Base-by-base conservation (phyloP, 2,113 vertebrate species). In the Stigmatopora nigra region DNA sequence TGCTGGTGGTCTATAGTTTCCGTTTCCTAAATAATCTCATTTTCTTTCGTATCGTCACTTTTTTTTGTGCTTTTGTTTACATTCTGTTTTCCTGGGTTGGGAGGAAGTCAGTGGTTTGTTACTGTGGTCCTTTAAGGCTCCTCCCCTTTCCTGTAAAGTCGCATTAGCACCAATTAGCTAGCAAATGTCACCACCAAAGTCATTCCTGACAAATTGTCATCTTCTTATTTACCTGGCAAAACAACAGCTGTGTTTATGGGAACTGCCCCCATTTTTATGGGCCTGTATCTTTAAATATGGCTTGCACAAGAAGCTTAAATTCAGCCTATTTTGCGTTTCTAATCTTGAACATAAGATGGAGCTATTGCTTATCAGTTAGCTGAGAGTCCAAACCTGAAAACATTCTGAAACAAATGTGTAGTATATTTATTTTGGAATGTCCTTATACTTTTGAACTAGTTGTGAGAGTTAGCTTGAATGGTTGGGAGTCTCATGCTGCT, bases 71-170 rank as follows among this genome's bases (percentile, higher is more conserved):
- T 89, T 90, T 55, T 7, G 12, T 56, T 56, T 56, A 56, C 22
- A 4, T n/a, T n/a, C 67, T 64, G 61, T 76, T 73, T 78, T 71
- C 77, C 75, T 83, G 79, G 71, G 81, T 84, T 71, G 59, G 41
- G 41, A 61, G 59, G 59, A 61, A 46, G 59, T 61, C n/a, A 61
- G 38, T 2, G 55, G 66, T 80, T 89, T 86, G 80, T 87, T 91
- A 87, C 78, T 79, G 66, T 69, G 53, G 73, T 86, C 89, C 84
- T 64, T 58, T 5, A 87, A 87, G 87, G 89, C 90, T 67, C 74
- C 79, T 88, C 73, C 79, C 76, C 88, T 89, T 31, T 90, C 86
- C 91, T 91, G 86, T 89, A 85, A 85, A 78, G 9, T 83, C 47
- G 38, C 14, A 15, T 41, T 44, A 49, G 47, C 52, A 2, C 19